Percentiles rank a stretch among this genome's conserved stretches.
Evolutionary conservation across 1,140 invertebrate genomes (phyloP).

Genomic region (Brachionus rotundiformis): DNA sequence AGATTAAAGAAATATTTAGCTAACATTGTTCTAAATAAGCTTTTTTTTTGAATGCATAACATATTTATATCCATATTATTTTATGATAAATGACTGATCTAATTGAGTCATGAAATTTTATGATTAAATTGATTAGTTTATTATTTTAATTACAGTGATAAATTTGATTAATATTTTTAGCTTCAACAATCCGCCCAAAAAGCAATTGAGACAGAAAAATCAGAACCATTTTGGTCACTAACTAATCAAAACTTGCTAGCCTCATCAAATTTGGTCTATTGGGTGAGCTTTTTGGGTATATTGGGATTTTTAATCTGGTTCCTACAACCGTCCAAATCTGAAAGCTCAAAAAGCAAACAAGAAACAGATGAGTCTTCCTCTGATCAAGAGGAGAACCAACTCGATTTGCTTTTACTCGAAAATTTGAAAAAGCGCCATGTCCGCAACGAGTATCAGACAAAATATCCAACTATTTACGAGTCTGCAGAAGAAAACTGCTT

Average conservation of each 20-base stretch:
- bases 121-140: constrained; percentile 29
- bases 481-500: neutral
- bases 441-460: neutral
- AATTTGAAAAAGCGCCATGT: constrained; percentile 16
- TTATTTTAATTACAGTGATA: neutral
- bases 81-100: constrained; percentile 23
- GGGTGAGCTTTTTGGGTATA: constrained; percentile 37
- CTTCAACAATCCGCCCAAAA: constrained; percentile 44
- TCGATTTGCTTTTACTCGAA: neutral
- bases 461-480: constrained; percentile 41
- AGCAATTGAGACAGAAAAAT: neutral
- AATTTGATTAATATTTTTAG: constrained; percentile 32
- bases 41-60: neutral
- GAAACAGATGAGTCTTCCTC: neutral
- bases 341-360: neutral
- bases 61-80: neutral
- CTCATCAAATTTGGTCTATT: constrained; percentile 2
- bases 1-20: neutral
- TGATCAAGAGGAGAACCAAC: neutral
- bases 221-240: neutral
- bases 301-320: constrained; percentile 48
- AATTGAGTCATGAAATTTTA: constrained; percentile 27
- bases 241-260: neutral
- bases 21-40: neutral
- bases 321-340: constrained; percentile 7